Conservation (phyloP, 2,797 vertebrate species). For the Rousettus madagascariensis region DNA sequence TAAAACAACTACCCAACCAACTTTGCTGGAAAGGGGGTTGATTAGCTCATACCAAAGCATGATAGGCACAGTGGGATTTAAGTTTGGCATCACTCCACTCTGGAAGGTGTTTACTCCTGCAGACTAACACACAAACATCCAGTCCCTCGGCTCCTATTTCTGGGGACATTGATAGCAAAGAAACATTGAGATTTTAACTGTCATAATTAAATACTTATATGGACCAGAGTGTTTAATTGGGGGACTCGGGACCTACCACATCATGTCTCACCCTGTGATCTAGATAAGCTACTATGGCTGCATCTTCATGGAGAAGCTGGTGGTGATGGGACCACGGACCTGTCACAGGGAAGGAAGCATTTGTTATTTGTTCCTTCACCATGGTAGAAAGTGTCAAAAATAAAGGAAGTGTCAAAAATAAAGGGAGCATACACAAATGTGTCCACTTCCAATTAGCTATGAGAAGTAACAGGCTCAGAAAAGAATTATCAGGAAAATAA, state of each 20-base stretch:
- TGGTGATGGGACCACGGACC: neutral
- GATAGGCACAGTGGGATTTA: neutral
- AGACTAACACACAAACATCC: neutral
- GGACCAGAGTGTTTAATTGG: neutral
- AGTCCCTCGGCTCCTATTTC: neutral
- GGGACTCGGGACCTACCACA: neutral
- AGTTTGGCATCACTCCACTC: neutral
- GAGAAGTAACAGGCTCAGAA: neutral
- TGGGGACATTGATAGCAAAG: neutral
- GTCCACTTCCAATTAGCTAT: neutral
- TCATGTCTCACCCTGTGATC: neutral
- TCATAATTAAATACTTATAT: neutral
- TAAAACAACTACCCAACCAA: neutral
- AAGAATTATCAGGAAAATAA: slow-evolving; percentile 32
- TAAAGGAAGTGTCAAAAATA: slow-evolving; percentile 16
- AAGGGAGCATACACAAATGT: neutral
- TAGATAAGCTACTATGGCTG: neutral
- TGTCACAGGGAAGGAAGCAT: neutral
- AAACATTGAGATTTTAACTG: neutral
- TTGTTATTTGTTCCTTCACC: neutral
- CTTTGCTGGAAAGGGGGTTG: neutral
- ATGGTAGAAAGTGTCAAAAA: neutral
- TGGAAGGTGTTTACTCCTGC: neutral
- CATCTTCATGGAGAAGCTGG: neutral
- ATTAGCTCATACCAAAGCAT: neutral